Percentiles rank a stretch among this genome's conserved stretches.
Conservation (phyloP, 2,888 invertebrate species). For the Mesorhabditis sp. region DNA sequence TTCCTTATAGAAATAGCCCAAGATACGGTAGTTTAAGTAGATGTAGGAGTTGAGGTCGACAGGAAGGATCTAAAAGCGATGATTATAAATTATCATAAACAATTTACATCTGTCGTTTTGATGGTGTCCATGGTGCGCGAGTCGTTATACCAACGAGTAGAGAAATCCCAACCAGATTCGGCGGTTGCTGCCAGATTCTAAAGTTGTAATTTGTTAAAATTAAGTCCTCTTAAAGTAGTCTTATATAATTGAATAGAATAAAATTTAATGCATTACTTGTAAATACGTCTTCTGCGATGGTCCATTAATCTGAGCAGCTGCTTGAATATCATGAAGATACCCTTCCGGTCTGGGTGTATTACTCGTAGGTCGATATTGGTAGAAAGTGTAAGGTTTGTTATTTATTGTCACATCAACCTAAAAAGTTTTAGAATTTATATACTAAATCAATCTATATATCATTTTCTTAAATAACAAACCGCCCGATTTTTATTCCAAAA, state of each 20-base stretch:
- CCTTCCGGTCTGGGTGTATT: conserved; percentile 74
- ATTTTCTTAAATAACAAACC: conserved; percentile 13
- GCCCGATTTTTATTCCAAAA: conserved; percentile 43
- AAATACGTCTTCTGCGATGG: conserved; percentile 24
- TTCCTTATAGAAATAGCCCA: conserved; percentile 40
- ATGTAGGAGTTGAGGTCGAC: conserved; percentile 78
- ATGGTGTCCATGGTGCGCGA: conserved; percentile 58
- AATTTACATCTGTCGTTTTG: conserved; percentile 62
- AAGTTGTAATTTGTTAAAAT: conserved; percentile 7
- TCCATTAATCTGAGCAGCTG: conserved; percentile 18
- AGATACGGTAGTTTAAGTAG: conserved; percentile 68
- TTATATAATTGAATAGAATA: neutral
- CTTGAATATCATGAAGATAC: conserved; percentile 64
- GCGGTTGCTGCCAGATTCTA: conserved; percentile 62
- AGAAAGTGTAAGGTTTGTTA: conserved; percentile 66
- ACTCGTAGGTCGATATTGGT: conserved; percentile 66
- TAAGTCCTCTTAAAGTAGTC: neutral
- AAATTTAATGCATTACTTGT: conserved; percentile 18
- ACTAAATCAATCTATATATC: neutral
- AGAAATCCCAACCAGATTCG: conserved; percentile 94
- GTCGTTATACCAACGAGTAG: conserved; percentile 78
- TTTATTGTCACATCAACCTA: conserved; percentile 59
- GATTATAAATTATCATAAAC: neutral
- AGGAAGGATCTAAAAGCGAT: conserved; percentile 68
- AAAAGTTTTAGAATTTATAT: conserved; percentile 13